Percentiles rank a stretch among this genome's conserved stretches.
Conservation (phyloP, 2,888 invertebrate species). For the Amorpha juglandis region DNA sequence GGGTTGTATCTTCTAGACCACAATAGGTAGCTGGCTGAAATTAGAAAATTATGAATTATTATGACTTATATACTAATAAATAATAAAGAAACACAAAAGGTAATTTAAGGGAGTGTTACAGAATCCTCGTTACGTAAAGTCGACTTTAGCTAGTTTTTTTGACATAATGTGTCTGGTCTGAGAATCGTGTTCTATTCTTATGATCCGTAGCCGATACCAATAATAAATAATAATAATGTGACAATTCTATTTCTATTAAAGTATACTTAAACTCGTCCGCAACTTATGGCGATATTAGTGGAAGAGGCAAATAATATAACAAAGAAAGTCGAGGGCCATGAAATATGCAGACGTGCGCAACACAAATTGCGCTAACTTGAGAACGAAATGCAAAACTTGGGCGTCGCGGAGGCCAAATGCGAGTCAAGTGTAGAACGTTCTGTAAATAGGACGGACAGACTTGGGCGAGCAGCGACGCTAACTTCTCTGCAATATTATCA, state of each 20-base stretch:
- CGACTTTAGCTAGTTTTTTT: no score
- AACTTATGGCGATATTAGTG: background rate
- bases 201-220: background rate
- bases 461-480: slow-evolving; percentile 47
- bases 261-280: background rate
- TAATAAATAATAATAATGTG: background rate
- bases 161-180: no score
- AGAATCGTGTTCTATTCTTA: no score
- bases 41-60: no score
- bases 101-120: no score
- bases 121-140: no score
- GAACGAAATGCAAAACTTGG: slow-evolving; percentile 72
- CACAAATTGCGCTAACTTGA: slow-evolving; percentile 74
- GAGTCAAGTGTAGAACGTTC: slow-evolving; percentile 67
- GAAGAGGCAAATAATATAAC: slow-evolving; percentile 53
- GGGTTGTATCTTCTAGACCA: no score
- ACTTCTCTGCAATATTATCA: slow-evolving; percentile 61
- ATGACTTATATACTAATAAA: no score
- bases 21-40: no score
- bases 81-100: no score
- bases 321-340: slow-evolving; percentile 53
- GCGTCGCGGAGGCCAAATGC: slow-evolving; percentile 62
- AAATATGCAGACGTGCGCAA: slow-evolving; percentile 69
- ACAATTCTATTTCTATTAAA: background rate
- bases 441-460: slow-evolving; percentile 61